These are phyloP conservation scores for Vanessa atalanta DNA, from an alignment of 1,140 invertebrate genomes.

Conservation along the genomic window DNA sequence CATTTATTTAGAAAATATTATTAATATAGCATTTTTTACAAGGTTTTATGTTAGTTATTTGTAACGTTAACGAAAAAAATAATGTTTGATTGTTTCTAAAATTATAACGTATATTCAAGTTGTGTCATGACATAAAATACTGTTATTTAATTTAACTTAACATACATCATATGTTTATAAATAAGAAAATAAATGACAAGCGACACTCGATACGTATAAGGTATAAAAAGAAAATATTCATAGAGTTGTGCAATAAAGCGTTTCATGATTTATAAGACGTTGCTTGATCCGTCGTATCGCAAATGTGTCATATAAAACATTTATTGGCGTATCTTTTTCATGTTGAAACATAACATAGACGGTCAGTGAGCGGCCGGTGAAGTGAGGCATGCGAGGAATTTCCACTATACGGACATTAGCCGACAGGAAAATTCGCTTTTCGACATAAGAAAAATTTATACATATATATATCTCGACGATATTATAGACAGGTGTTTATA, in stretches of 20 bases:
- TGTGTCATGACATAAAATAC: not conserved
- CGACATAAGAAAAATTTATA: constrained; percentile 39
- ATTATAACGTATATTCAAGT: no score
- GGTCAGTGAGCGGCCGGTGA: constrained; percentile 58
- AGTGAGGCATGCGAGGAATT: constrained; percentile 60
- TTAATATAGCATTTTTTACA: no score
- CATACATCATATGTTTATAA: constrained; percentile 37
- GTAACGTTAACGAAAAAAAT: no score
- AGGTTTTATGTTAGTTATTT: no score
- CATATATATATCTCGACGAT: not conserved
- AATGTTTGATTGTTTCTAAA: no score
- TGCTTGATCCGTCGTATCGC: constrained; percentile 40
- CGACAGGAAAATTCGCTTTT: constrained; percentile 53
- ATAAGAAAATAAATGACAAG: constrained; percentile 48
- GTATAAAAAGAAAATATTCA: constrained; percentile 44
- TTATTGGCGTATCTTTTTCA: constrained; percentile 66
- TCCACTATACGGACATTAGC: constrained; percentile 62
- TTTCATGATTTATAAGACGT: constrained; percentile 48
- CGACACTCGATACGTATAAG: constrained; percentile 44
- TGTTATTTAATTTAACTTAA: not conserved
- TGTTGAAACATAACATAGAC: constrained; percentile 59
- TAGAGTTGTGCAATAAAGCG: constrained; percentile 33
- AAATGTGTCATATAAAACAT: constrained; percentile 57
- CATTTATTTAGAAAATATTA: no score
- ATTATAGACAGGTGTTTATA: no score